phyloP scores from a whole-genome alignment of 1,140 invertebrate genomes.

The Amyelois transitella region DNA sequence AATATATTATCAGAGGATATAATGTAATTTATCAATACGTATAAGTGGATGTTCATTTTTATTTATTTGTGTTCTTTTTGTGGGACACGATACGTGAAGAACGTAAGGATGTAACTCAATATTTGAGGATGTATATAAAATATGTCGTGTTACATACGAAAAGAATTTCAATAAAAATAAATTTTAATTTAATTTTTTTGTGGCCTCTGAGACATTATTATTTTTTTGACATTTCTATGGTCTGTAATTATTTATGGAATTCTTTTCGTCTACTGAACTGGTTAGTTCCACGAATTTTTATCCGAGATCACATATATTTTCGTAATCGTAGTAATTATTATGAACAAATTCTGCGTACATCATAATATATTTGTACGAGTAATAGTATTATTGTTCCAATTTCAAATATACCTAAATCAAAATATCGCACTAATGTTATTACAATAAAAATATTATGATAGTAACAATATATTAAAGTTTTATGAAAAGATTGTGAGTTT shows the following conservation, averaged over 20 bases:
- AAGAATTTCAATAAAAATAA: background rate
- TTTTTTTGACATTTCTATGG: too few species aligned
- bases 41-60: background rate
- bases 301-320: background rate
- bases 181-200: too few species aligned
- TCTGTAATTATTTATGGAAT: background rate
- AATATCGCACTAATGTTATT: background rate
- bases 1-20: background rate
- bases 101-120: constrained; percentile 38
- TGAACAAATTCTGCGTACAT: too few species aligned
- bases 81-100: constrained; percentile 14
- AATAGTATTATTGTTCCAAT: background rate
- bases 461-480: background rate
- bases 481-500: background rate
- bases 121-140: constrained; percentile 40
- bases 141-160: background rate
- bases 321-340: background rate
- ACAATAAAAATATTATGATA: background rate
- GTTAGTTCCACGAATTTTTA: background rate
- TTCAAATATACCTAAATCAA: background rate
- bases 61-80: background rate
- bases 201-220: too few species aligned
- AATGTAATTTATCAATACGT: too few species aligned
- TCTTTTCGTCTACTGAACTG: background rate
- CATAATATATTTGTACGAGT: background rate